Percentiles rank a stretch among this genome's conserved stretches.
Evolutionary conservation across 1,140 invertebrate genomes (phyloP).

Genomic region (Spodoptera frugiperda): DNA sequence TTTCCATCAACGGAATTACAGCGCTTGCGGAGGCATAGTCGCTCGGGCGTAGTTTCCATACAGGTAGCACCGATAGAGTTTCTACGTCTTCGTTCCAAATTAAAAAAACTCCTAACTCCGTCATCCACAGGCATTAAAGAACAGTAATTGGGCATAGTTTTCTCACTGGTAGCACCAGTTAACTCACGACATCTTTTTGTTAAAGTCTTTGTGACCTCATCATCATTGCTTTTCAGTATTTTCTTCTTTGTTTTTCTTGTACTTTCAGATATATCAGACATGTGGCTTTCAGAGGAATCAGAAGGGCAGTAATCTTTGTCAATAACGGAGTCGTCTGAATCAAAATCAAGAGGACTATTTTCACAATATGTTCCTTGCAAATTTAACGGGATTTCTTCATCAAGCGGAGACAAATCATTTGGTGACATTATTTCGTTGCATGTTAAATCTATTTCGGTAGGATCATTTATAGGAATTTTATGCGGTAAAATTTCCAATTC

Average conservation of each 20-base stretch:
- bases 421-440: neutral
- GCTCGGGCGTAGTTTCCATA: no score
- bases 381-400: neutral
- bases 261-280: neutral
- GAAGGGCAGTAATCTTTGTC: conserved; percentile 4
- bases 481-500: neutral
- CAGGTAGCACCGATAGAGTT: no score
- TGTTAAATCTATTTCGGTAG: neutral
- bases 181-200: no score
- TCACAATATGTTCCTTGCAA: neutral
- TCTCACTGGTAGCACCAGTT: no score
- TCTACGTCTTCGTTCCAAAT: no score
- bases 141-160: no score
- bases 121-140: no score
- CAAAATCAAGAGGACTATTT: conserved; percentile 1
- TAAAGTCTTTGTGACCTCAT: no score
- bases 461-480: neutral
- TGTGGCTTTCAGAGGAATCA: neutral
- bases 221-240: neutral
- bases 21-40: no score
- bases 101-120: no score
- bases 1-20: no score
- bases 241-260: neutral
- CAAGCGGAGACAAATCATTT: neutral
- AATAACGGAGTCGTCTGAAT: neutral